Conservation (phyloP, 1,140 invertebrate species). For the Zophobas atratus region DNA sequence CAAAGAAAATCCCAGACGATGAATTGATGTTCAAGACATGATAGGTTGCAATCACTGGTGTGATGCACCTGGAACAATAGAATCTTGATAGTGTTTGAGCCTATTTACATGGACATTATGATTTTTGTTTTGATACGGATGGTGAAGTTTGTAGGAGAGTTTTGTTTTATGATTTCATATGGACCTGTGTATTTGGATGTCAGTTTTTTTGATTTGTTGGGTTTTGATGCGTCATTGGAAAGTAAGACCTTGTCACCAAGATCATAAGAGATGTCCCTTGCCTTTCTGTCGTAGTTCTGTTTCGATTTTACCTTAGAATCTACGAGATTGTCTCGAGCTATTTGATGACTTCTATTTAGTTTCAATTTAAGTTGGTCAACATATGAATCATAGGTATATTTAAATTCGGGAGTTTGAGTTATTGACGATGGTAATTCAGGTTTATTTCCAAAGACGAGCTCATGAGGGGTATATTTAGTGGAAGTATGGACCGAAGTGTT, state of each 20-base stretch:
- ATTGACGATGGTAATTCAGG: no score
- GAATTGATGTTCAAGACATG: not conserved
- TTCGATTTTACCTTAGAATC: no score
- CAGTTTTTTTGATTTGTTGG: slow-evolving; percentile 21
- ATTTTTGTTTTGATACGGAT: slow-evolving; percentile 13
- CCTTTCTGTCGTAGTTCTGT: slow-evolving; percentile 46
- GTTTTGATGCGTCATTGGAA: slow-evolving; percentile 6
- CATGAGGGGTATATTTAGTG: no score
- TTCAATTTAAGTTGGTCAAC: no score
- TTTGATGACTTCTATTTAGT: no score
- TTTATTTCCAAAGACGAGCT: no score
- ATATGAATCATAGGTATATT: no score
- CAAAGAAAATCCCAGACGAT: no score
- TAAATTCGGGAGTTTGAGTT: no score
- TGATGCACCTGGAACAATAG: not conserved
- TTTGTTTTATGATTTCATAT: slow-evolving; percentile 42
- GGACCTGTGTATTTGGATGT: slow-evolving; percentile 37
- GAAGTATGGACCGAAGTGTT: no score
- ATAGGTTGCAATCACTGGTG: not conserved
- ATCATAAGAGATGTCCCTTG: slow-evolving; percentile 3
- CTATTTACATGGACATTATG: slow-evolving; percentile 1
- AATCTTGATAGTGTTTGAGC: not conserved
- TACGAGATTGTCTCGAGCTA: no score
- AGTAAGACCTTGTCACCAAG: slow-evolving; percentile 1
- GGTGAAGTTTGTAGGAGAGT: slow-evolving; percentile 13